Evolutionary conservation across 2,113 vertebrate genomes (phyloP).

Genomic region (Apteryx owenii): DNA sequence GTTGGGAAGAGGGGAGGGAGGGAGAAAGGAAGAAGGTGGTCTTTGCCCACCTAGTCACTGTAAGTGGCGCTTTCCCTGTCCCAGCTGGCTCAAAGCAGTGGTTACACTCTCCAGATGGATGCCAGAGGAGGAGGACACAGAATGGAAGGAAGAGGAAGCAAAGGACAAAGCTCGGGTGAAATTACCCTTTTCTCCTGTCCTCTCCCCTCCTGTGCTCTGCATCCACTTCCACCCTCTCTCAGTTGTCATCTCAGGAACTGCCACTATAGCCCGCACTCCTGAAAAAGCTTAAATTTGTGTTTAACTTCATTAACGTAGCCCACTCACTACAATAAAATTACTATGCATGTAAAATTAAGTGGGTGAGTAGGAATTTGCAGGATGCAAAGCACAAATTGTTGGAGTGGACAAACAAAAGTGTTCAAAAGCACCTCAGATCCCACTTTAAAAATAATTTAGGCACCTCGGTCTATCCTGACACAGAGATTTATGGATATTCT

Average conservation of each 20-base stretch:
- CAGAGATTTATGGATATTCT: not conserved
- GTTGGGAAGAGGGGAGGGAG: too few relatives aligned
- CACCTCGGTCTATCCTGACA: not conserved
- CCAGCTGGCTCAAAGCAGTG: too few relatives aligned
- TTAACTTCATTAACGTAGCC: not conserved
- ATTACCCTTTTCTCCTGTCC: too few relatives aligned
- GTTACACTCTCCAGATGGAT: too few relatives aligned
- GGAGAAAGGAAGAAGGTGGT: too few relatives aligned
- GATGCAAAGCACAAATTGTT: not conserved
- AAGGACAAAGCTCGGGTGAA: too few relatives aligned
- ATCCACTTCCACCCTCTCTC: too few relatives aligned
- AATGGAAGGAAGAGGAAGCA: too few relatives aligned
- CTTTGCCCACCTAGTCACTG: too few relatives aligned
- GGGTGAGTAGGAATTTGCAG: not conserved
- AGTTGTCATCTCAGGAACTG: not conserved
- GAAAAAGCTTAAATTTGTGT: not conserved
- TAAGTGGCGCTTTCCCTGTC: too few relatives aligned
- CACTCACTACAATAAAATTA: not conserved
- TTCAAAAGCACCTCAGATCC: not conserved
- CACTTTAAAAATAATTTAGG: not conserved
- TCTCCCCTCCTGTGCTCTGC: too few relatives aligned
- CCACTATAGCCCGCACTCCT: not conserved
- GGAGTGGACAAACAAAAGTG: not conserved
- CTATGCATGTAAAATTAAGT: not conserved
- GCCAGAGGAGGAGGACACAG: too few relatives aligned